These are phyloP conservation scores for Pangasianodon gigas DNA, from an alignment of 2,113 vertebrate species.

Conservation along the genomic window DNA sequence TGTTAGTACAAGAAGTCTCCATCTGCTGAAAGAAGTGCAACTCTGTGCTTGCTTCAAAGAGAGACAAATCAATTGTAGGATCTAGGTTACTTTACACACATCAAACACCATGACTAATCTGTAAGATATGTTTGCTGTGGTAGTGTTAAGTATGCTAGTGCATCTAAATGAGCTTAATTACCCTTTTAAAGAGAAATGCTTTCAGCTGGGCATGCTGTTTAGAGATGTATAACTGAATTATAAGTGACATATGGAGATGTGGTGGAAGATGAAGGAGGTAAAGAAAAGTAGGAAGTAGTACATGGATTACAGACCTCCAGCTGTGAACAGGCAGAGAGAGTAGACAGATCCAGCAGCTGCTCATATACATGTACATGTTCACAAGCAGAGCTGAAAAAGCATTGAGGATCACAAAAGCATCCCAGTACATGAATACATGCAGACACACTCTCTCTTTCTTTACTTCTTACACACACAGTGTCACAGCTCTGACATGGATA, in stretches of 20 bases:
- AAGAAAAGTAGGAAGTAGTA: background rate
- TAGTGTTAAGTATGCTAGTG: constrained; percentile 14
- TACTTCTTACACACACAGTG: background rate
- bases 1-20: constrained; percentile 52
- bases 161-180: constrained; percentile 32
- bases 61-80: constrained; percentile 63
- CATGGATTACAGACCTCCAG: constrained; percentile 14
- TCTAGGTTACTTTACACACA: constrained; percentile 61
- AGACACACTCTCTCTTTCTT: background rate
- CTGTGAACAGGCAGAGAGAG: constrained; percentile 24
- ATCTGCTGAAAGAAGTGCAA: constrained; percentile 48
- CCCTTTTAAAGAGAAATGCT: constrained; percentile 31
- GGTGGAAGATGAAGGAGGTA: constrained; percentile 14
- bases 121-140: constrained; percentile 54
- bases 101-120: constrained; percentile 59
- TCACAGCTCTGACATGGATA: constrained; percentile 17
- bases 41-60: constrained; percentile 52
- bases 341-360: constrained; percentile 32
- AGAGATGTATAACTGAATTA: constrained; percentile 19
- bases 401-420: constrained; percentile 51
- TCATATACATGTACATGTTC: background rate
- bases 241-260: constrained; percentile 6
- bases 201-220: background rate
- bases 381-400: constrained; percentile 12
- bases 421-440: constrained; percentile 6